Base-by-base conservation (phyloP, 2,113 vertebrate species). In the Chaetorhynchus papuensis region DNA sequence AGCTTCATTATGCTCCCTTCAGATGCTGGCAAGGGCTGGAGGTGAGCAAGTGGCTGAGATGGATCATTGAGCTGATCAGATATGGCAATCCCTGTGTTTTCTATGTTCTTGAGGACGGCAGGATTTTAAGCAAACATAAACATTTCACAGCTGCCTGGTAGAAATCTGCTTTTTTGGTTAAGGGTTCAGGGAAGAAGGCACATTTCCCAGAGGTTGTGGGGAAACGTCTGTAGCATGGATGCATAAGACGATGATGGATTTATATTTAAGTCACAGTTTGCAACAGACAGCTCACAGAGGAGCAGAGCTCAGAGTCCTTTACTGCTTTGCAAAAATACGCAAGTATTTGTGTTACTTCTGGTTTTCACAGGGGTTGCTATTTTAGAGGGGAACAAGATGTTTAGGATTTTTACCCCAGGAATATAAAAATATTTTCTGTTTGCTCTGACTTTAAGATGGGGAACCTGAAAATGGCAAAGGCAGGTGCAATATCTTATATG, bases 61-160 rank as follows among this genome's bases (percentile, higher is more conserved):
- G 94, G 81, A 94, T 94, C 90, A 84, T 6, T 61, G 81, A 82
- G 52, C 84, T 96, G 91, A 96, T 96, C 84, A 89, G 90, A 94
- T 79, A 82, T 79, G 91, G 95, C 95, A 97, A 88, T 94, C 57
- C 65, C 65, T 91, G 45, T 24, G 33, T 80, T 94, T 94, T 69
- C 75, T 82, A 54, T 19, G 4, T 57, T 96, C 82, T 89, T 81
- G 89, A 74, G 70, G 57, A 91, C 1, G 0, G 65, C 49, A 82
- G 49, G 57, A 41, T 95, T 97, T 97, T 96, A 96, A 93, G 59
- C 54, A 91, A 68, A 72, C 86, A 61, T 57, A 92, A 95, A 95
- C 65, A 77, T 88, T 94, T 97, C 89, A 84, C 81, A 94, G 86
- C 54, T 96, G 72, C 83, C 78, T 96, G 18, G 4, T 71, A 94